Base-by-base conservation (phyloP, 2,888 invertebrate genomes). In the Pachymerium ferrugineum region DNA sequence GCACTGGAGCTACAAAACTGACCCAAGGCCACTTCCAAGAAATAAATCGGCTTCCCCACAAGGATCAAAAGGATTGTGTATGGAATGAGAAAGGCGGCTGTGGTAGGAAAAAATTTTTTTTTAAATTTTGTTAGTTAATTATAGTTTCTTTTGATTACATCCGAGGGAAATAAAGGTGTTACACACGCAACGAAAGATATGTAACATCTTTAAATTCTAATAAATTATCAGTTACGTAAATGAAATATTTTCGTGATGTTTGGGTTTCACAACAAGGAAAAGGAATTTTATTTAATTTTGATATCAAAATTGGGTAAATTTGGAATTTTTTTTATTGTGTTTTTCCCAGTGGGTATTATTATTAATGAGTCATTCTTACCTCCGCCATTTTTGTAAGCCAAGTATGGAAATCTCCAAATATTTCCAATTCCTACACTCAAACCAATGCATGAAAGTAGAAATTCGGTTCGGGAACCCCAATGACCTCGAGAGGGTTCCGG, bases 1-100 rank as follows among this genome's bases (percentile, higher is more conserved):
- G 93, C 91, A 0, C 93, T 92, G 0, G 90, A 80, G 1, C 90
- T 90, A 0, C 89, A 87, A 80, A 88, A 93, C 80, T 93, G 93
- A 1, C 93, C 93, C 22, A 93, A 83, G 62, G 89, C 88, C 35
- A 92, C 83, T 81, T 93, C 93, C 81, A 93, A 83, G 79, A 88
- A 90, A 81, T 93, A 92, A 78, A 93, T 87, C 1, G 92, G 92
- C 75, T 92, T 85, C 0, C 92, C 92, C 19, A 74, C 71, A 12
- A 74, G 68, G 6, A 74, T 14, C n/a, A 74, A 30, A 5, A 74
- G 62, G 14, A 74, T 74, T 12, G 31, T 38, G 30, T 74, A 74
- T 0, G 72, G 74, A 10, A 74, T 35, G 1, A 72, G 68, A 68
- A 68, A 68, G n/a, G 68, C 68, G 5, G 68, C 68, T 68, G 4